A percentile compares a stretch with the other conserved stretches of the same genome.
These are phyloP conservation scores for Argyresthia goedartella DNA, from an alignment of 2,888 invertebrate genomes.

Conservation along the genomic window DNA sequence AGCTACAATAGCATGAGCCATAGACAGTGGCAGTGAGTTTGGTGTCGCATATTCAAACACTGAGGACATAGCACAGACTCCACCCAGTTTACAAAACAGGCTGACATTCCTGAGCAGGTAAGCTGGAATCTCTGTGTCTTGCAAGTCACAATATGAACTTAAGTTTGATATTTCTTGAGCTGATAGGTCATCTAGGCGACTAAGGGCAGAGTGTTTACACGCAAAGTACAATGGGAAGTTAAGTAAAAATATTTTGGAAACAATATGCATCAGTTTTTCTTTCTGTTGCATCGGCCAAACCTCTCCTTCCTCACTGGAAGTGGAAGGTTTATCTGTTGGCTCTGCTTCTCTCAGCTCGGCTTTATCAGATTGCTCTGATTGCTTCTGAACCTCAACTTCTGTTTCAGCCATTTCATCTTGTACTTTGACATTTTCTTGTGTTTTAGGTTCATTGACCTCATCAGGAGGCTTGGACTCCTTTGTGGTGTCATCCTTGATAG, in stretches of 20 bases:
- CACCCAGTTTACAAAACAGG: slow-evolving; percentile 92
- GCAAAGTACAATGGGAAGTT: slow-evolving; percentile 92
- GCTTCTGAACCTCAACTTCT: slow-evolving; percentile 20
- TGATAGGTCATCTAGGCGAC: slow-evolving; percentile 84
- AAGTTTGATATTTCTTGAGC: slow-evolving; percentile 86
- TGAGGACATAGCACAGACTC: slow-evolving; percentile 87
- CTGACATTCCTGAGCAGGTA: slow-evolving; percentile 93
- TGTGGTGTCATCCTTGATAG: slow-evolving; percentile 26
- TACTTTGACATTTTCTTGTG: slow-evolving; percentile 26
- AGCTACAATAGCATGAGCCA: slow-evolving; percentile 93
- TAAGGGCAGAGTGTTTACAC: slow-evolving; percentile 86
- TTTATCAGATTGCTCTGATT: slow-evolving; percentile 25
- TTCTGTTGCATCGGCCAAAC: slow-evolving; percentile 86
- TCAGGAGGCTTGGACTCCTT: slow-evolving; percentile 28
- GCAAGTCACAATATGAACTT: slow-evolving; percentile 89
- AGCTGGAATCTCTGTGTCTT: slow-evolving; percentile 94
- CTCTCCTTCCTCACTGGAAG: slow-evolving; percentile 38
- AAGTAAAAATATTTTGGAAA: slow-evolving; percentile 88
- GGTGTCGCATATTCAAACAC: slow-evolving; percentile 86
- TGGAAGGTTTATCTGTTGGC: slow-evolving; percentile 11
- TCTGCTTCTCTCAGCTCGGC: slow-evolving; percentile 32
- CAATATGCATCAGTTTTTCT: slow-evolving; percentile 88
- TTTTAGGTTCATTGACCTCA: slow-evolving; percentile 18
- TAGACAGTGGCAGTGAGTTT: slow-evolving; percentile 82
- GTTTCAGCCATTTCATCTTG: slow-evolving; percentile 23